Conservation (phyloP, 2,888 invertebrate species). For the Pycnomerus fuliginosus region DNA sequence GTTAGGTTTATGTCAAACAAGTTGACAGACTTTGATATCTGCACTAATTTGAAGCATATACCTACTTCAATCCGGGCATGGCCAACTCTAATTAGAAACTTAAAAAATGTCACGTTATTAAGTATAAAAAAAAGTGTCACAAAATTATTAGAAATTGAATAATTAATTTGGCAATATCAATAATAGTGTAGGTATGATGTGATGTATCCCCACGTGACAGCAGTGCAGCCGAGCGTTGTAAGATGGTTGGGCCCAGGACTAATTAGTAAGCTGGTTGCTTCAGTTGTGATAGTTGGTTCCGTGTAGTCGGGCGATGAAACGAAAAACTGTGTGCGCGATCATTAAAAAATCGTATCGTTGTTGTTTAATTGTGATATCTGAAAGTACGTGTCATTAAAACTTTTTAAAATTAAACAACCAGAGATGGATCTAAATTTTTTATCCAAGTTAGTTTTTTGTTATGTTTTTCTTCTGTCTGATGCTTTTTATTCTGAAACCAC, state of each 20-base stretch:
- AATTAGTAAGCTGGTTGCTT: slow-evolving; percentile 33
- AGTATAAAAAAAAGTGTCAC: too few relatives aligned
- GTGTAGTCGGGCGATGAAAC: slow-evolving; percentile 25
- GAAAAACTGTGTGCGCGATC: slow-evolving; percentile 23
- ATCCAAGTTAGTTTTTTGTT: slow-evolving; percentile 42
- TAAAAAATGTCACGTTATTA: too few relatives aligned
- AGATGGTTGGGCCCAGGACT: slow-evolving; percentile 32
- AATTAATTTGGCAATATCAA: too few relatives aligned
- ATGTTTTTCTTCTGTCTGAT: slow-evolving; percentile 21
- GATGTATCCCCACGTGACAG: slow-evolving; percentile 15
- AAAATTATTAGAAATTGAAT: too few relatives aligned
- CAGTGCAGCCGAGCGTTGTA: slow-evolving; percentile 13
- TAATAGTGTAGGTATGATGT: too few relatives aligned
- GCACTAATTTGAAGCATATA: too few relatives aligned
- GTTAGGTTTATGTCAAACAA: too few relatives aligned
- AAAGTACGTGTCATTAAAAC: slow-evolving; percentile 23
- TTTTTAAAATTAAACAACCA: slow-evolving; percentile 14
- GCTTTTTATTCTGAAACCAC: too few relatives aligned
- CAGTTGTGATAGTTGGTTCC: slow-evolving; percentile 33
- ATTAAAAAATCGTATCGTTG: neutral
- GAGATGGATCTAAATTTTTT: slow-evolving; percentile 43
- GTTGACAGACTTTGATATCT: too few relatives aligned
- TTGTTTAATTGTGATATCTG: slow-evolving; percentile 3
- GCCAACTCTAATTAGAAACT: too few relatives aligned
- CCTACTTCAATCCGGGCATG: too few relatives aligned